Evolutionary conservation across 2,797 vertebrate species (phyloP).

Genomic region (Neosilurus hyrtlii): DNA sequence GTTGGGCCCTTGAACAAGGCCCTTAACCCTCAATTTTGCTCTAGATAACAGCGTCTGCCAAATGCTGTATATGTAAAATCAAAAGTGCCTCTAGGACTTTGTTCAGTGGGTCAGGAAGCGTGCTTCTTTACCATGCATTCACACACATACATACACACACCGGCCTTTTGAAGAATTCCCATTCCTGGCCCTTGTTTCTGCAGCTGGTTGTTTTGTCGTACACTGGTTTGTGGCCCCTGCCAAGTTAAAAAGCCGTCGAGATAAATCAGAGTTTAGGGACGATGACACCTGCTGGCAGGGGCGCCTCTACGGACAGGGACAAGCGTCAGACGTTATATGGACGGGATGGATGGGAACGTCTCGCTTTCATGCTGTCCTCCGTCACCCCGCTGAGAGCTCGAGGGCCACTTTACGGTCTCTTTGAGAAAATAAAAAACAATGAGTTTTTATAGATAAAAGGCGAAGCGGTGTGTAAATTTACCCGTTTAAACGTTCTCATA

Average conservation of each 20-base stretch:
- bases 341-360: conserved; percentile 16
- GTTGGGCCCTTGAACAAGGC: too few species aligned
- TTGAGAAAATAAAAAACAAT: conserved; percentile 40
- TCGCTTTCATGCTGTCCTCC: conserved; percentile 28
- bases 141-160: neutral
- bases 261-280: conserved; percentile 49
- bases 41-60: too few species aligned
- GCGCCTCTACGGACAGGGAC: conserved; percentile 29
- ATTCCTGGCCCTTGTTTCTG: conserved; percentile 25
- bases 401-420: conserved; percentile 37
- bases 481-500: conserved; percentile 22
- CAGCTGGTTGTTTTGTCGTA: conserved; percentile 36
- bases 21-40: too few species aligned
- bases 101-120: neutral
- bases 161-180: conserved; percentile 7
- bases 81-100: neutral
- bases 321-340: conserved; percentile 20
- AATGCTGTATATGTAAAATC: too few species aligned
- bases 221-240: conserved; percentile 45
- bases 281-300: conserved; percentile 50
- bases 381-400: conserved; percentile 44
- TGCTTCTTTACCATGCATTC: neutral
- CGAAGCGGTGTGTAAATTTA: neutral
- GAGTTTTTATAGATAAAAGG: conserved; percentile 38
- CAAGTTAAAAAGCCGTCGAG: conserved; percentile 49